Base-by-base conservation (phyloP, 2,797 vertebrate genomes). In the Esox lucius region DNA sequence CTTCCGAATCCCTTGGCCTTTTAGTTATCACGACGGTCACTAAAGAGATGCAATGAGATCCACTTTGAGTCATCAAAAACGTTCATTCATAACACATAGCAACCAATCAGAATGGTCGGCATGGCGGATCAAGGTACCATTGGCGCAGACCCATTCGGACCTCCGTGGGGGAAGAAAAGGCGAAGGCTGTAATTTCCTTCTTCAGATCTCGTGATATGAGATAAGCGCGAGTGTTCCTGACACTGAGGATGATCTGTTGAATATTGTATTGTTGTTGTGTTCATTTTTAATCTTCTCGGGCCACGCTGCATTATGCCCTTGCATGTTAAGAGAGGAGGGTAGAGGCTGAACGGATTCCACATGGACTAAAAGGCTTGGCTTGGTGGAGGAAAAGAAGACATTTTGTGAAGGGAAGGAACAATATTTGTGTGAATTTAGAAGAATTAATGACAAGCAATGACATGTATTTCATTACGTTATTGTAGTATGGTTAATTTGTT, bases 211-310 rank as follows among this genome's bases (percentile, higher is more conserved):
- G 83, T 26, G 1, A 69, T 86, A 78, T 70, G 79, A 81, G 75
- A 80, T 79, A 71, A 76, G 31, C 4, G 74, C 76, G 76, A 81
- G 75, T 33, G 42, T 80, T 85, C 71, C 77, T 83, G 81, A 83
- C 77, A 73, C 73, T 78, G 78, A 81, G 82, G 75, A 75, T 66
- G 73, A 70, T 80, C 72, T 24, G 78, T 26, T 92, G 86, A 91
- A 89, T 92, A 89, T 90, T 91, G 79, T 81, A 85, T 82, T 53
- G 53, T 83, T 86, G 84, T 88, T 91, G 79, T 86, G 83, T 91
- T 89, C 80, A 88, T 89, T 81, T 88, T 88, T 90, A 84, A 92
- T 88, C 85, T 76, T 72, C 66, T 49, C 15, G 49, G 79, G 78
- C 77, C 75, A 71, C 67, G 74, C 48, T 73, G 81, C 39, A 12